These are phyloP conservation scores for Monomorium pharaonis DNA, from an alignment of 1,140 invertebrate genomes.

Conservation along the genomic window DNA sequence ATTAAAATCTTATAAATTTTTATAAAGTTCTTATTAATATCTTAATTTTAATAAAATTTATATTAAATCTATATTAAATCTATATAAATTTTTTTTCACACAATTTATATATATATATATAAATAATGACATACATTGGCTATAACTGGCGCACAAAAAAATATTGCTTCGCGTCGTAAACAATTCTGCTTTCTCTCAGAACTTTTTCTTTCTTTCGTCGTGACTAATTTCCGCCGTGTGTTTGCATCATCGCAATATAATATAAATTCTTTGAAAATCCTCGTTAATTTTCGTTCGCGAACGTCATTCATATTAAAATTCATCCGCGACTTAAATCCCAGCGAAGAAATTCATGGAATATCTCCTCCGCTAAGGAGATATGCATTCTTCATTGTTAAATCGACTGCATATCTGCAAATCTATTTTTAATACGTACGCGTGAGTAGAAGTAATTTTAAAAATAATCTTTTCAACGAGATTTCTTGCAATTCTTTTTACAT, in stretches of 20 bases:
- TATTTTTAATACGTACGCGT: not conserved
- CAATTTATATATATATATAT: too few species aligned
- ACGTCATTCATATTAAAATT: not conserved
- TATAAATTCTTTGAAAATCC: slow-evolving; percentile 30
- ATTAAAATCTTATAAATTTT: too few species aligned
- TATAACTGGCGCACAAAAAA: slow-evolving; percentile 11
- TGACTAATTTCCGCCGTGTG: slow-evolving; percentile 49
- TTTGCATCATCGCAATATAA: not conserved
- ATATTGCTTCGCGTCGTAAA: slow-evolving; percentile 20
- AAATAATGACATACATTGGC: too few species aligned
- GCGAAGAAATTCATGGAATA: not conserved
- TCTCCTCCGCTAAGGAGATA: not conserved
- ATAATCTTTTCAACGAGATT: not conserved
- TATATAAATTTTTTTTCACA: too few species aligned
- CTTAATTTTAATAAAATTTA: too few species aligned
- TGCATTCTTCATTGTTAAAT: not conserved
- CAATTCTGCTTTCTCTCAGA: slow-evolving; percentile 60
- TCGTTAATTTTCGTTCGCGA: slow-evolving; percentile 27
- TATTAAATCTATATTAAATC: too few species aligned
- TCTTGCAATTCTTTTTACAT: not conserved
- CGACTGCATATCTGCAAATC: not conserved
- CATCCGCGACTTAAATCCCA: not conserved
- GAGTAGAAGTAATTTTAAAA: not conserved
- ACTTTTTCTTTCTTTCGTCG: slow-evolving; percentile 3
- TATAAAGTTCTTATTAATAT: too few species aligned